Evolutionary conservation across 2,888 invertebrate genomes (phyloP).

Genomic region (Drosophila testacea): DNA sequence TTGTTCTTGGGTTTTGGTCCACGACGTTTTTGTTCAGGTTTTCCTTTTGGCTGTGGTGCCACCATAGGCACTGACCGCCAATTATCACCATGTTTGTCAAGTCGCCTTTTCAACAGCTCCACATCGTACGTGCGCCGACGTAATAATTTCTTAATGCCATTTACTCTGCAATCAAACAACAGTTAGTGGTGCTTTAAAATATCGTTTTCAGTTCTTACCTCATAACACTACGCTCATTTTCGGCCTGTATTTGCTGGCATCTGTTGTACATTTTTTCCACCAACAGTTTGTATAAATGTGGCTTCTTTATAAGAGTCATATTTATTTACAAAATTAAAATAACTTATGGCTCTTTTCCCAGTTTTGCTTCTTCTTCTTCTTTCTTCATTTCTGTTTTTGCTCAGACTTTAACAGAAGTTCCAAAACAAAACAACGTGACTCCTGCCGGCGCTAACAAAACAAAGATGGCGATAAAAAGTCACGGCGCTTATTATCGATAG

Average conservation of each 20-base stretch:
- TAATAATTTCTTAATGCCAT: slow-evolving; percentile 82
- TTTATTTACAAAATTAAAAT: slow-evolving; percentile 7
- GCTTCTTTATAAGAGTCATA: slow-evolving; percentile 78
- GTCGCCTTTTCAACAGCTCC: slow-evolving; percentile 79
- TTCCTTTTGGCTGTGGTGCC: slow-evolving; percentile 82
- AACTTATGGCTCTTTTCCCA: background rate
- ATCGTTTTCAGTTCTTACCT: slow-evolving; percentile 64
- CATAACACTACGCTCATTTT: slow-evolving; percentile 83
- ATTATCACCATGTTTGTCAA: slow-evolving; percentile 83
- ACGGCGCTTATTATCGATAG: too few species aligned
- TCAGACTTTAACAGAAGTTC: too few species aligned
- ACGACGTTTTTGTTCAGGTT: slow-evolving; percentile 83
- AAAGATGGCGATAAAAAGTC: too few species aligned
- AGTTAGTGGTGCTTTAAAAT: background rate
- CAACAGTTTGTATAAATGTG: slow-evolving; percentile 78
- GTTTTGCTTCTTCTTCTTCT: too few species aligned
- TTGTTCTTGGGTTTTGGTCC: slow-evolving; percentile 83
- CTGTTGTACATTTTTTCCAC: slow-evolving; percentile 80
- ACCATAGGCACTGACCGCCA: slow-evolving; percentile 84
- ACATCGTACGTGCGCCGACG: slow-evolving; percentile 82
- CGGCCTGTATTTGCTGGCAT: slow-evolving; percentile 83
- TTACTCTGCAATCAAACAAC: slow-evolving; percentile 68
- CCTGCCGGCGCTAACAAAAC: too few species aligned
- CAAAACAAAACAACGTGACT: too few species aligned
- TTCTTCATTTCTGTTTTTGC: too few species aligned